Evolutionary conservation across 2,888 invertebrate species (phyloP).

Genomic region (Molorchus minor): DNA sequence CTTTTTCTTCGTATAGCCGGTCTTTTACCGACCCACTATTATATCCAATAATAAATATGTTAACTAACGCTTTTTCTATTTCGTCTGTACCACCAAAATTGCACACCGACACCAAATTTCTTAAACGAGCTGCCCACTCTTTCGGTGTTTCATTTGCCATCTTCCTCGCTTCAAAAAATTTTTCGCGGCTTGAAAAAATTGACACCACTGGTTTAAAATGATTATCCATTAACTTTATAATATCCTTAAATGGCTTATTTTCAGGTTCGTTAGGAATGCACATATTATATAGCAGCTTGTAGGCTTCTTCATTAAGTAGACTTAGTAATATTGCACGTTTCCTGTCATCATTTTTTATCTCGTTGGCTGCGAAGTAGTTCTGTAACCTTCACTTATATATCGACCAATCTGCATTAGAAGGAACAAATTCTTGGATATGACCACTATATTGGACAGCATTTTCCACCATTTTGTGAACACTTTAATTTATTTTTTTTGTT

Average conservation of each 20-base stretch:
- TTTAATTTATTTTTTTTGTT: too few species aligned
- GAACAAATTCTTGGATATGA: too few species aligned
- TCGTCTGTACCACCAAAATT: slow-evolving; percentile 25
- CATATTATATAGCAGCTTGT: slow-evolving; percentile 38
- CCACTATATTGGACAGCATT: too few species aligned
- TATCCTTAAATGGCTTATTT: slow-evolving; percentile 30
- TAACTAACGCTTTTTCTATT: slow-evolving; percentile 25
- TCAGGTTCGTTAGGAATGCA: slow-evolving; percentile 36
- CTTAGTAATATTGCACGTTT: slow-evolving; percentile 43
- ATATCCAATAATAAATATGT: slow-evolving; percentile 25
- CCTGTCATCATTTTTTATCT: slow-evolving; percentile 27
- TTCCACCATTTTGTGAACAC: too few species aligned
- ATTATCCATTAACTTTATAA: slow-evolving; percentile 25
- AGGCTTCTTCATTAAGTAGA: slow-evolving; percentile 41
- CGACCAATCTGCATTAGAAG: slow-evolving; percentile 36
- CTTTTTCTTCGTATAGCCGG: slow-evolving; percentile 12
- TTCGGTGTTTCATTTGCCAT: slow-evolving; percentile 22
- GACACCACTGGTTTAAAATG: slow-evolving; percentile 29
- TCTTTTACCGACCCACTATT: slow-evolving; percentile 18
- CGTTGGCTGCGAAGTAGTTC: slow-evolving; percentile 40
- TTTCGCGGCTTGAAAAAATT: slow-evolving; percentile 28
- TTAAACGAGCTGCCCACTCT: slow-evolving; percentile 32
- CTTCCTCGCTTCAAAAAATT: slow-evolving; percentile 30
- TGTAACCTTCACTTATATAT: slow-evolving; percentile 34
- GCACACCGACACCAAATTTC: slow-evolving; percentile 29